Percentiles rank a stretch among this genome's conserved stretches.
These are phyloP conservation scores for Hestina assimilis DNA, from an alignment of 1,140 invertebrate species.

Conservation along the genomic window DNA sequence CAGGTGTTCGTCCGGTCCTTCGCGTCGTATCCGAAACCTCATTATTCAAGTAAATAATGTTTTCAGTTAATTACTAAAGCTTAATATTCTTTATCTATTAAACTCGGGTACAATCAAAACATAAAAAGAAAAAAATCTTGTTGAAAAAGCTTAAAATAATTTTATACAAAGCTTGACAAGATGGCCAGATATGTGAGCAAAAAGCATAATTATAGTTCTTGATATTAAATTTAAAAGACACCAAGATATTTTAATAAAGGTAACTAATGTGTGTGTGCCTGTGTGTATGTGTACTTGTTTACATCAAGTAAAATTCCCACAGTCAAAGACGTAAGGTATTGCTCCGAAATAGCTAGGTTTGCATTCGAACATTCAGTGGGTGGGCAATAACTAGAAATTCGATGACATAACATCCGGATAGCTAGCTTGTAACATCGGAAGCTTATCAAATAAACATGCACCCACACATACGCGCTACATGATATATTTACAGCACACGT, in stretches of 20 bases:
- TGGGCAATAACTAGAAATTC: constrained; percentile 60
- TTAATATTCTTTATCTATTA: background rate
- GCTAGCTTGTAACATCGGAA: constrained; percentile 69
- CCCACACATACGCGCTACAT: constrained; percentile 56
- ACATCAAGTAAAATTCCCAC: background rate
- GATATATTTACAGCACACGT: constrained; percentile 63
- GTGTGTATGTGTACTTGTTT: too few species aligned
- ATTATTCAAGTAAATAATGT: background rate
- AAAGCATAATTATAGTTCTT: too few species aligned
- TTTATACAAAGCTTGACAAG: too few species aligned
- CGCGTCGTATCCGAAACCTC: constrained; percentile 51
- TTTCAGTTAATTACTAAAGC: background rate
- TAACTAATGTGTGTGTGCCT: background rate
- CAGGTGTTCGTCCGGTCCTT: constrained; percentile 73
- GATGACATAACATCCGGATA: constrained; percentile 68
- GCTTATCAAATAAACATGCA: constrained; percentile 72
- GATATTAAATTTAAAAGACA: too few species aligned
- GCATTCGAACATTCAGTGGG: constrained; percentile 41
- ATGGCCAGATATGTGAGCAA: too few species aligned
- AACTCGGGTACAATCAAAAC: background rate
- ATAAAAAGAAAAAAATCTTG: background rate
- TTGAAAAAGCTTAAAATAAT: too few species aligned
- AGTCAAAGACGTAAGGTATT: background rate
- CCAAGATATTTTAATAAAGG: background rate
- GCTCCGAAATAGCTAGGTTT: constrained; percentile 8